These are phyloP conservation scores for Aphelinus certus DNA, from an alignment of 1,140 invertebrate species.

Conservation along the genomic window DNA sequence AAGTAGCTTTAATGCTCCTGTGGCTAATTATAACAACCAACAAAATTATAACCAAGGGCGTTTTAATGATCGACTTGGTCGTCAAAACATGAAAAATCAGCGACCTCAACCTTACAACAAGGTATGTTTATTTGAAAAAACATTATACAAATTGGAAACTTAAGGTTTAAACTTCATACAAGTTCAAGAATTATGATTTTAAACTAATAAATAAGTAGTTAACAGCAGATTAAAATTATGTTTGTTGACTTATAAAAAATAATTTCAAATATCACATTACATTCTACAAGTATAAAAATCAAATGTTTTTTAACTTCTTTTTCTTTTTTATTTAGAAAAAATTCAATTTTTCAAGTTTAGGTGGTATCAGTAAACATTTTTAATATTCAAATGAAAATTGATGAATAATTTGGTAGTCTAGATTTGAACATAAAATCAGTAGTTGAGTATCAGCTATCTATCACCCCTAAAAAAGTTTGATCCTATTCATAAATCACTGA, in stretches of 20 bases:
- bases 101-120: slow-evolving; percentile 65
- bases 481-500: too few species aligned
- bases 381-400: not conserved
- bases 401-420: not conserved
- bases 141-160: not conserved
- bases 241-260: too few species aligned
- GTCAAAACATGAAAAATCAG: slow-evolving; percentile 60
- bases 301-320: slow-evolving; percentile 2
- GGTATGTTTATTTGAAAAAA: slow-evolving; percentile 53
- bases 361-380: not conserved
- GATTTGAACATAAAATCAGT: too few species aligned
- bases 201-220: too few species aligned
- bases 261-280: too few species aligned
- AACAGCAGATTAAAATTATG: too few species aligned
- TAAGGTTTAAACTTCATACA: not conserved
- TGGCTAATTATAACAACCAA: slow-evolving; percentile 58
- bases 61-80: slow-evolving; percentile 58
- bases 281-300: not conserved
- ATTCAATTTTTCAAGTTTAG: not conserved
- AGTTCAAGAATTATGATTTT: too few species aligned
- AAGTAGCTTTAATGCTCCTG: slow-evolving; percentile 58
- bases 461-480: too few species aligned
- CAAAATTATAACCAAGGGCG: slow-evolving; percentile 59
- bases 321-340: not conserved
- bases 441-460: too few species aligned